Evolutionary conservation across 2,797 vertebrate genomes (phyloP).

Genomic region (Setipinna tenuifilis): DNA sequence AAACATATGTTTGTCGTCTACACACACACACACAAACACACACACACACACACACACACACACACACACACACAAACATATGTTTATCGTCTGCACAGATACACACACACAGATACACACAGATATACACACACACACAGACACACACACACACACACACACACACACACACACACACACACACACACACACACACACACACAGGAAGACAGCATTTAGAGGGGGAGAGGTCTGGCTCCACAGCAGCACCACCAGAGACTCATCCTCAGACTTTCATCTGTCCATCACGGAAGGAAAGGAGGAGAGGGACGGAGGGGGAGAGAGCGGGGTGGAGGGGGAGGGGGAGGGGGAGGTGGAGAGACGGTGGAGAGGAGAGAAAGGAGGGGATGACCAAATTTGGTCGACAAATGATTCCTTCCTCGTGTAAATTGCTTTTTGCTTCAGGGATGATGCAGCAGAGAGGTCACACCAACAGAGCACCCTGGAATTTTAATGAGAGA

Average conservation of each 20-base stretch:
- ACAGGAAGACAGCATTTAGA: constrained; percentile 18
- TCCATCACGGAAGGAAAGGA: neutral
- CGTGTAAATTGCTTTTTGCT: constrained; percentile 20
- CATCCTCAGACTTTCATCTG: constrained; percentile 21
- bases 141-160: neutral
- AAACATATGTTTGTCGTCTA: too few species aligned
- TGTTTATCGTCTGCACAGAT: neutral
- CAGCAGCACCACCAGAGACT: neutral
- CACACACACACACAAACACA: neutral
- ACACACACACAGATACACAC: neutral
- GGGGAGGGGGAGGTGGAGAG: neutral
- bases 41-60: neutral
- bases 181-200: constrained; percentile 3
- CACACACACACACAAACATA: neutral
- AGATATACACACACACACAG: neutral
- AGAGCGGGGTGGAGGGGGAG: neutral
- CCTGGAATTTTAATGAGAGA: neutral
- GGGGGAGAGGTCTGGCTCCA: constrained; percentile 19
- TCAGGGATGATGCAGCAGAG: constrained; percentile 2
- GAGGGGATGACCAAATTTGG: constrained; percentile 4
- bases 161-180: neutral
- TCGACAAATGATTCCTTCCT: constrained; percentile 14
- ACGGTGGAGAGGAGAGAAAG: neutral
- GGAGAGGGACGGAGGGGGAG: neutral
- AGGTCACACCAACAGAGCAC: neutral